phyloP scores from a whole-genome alignment of 1,140 invertebrate species.

The Augochlora pura region DNA sequence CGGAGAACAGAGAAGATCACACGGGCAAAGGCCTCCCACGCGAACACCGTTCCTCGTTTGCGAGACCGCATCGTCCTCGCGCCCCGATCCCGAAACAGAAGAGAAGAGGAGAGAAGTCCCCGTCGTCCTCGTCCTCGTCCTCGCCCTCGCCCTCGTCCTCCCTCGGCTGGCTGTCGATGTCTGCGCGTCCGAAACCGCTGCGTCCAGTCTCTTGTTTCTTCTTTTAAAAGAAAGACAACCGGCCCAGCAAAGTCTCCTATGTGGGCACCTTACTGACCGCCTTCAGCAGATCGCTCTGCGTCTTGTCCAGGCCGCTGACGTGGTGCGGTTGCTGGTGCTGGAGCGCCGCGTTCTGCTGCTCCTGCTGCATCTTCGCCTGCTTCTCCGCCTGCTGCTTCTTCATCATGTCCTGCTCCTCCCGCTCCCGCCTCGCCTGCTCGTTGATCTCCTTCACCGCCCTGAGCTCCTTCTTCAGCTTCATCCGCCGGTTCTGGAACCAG shows the following conservation, averaged over 20 bases:
- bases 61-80: neutral
- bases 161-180: slow-evolving; percentile 28
- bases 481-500: slow-evolving; percentile 98
- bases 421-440: slow-evolving; percentile 93
- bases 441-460: slow-evolving; percentile 96
- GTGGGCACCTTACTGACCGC: slow-evolving; percentile 85
- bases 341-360: slow-evolving; percentile 80
- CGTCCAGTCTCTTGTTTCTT: slow-evolving; percentile 63
- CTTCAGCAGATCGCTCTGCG: slow-evolving; percentile 84
- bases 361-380: slow-evolving; percentile 87
- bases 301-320: slow-evolving; percentile 83
- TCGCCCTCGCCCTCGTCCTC: too few species aligned
- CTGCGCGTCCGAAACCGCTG: slow-evolving; percentile 37
- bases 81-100: neutral
- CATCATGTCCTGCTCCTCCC: slow-evolving; percentile 94
- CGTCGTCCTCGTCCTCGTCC: too few species aligned
- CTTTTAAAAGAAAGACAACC: slow-evolving; percentile 70
- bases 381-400: slow-evolving; percentile 94
- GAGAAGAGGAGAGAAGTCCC: slow-evolving; percentile 10
- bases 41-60: slow-evolving; percentile 16
- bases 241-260: slow-evolving; percentile 79
- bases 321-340: slow-evolving; percentile 84
- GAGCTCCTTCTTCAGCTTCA: slow-evolving; percentile 98
- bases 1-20: slow-evolving; percentile 37
- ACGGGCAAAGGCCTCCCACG: slow-evolving; percentile 32